phyloP scores from a whole-genome alignment of 2,113 vertebrate genomes.

The Pheucticus melanocephalus region DNA sequence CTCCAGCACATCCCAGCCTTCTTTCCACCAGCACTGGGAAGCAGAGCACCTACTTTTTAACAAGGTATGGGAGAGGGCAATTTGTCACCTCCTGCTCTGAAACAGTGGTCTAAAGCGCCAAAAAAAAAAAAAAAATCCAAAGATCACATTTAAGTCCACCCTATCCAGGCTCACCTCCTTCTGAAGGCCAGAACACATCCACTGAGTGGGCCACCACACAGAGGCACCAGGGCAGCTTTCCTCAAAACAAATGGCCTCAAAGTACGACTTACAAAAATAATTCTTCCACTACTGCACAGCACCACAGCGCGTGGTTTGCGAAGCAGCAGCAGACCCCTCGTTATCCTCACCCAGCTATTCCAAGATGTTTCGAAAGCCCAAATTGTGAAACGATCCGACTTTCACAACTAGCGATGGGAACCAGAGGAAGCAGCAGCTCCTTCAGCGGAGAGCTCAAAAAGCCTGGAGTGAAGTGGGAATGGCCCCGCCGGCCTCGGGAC shows the following conservation, averaged over 20 bases:
- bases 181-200: accelerated
- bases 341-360: too few species aligned
- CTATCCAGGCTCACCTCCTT: neutral
- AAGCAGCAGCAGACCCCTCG: neutral
- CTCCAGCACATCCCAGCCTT: neutral
- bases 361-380: neutral
- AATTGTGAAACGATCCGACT: neutral
- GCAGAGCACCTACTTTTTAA: neutral
- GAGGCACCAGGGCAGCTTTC: neutral
- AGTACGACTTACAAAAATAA: accelerated
- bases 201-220: accelerated
- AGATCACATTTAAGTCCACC: neutral
- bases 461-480: accelerated
- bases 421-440: neutral
- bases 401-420: accelerated
- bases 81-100: neutral
- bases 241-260: neutral
- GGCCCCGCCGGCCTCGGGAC: neutral
- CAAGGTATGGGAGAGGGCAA: accelerated
- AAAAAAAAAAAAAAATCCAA: too few species aligned
- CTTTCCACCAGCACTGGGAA: neutral
- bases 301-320: accelerated
- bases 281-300: neutral
- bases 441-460: neutral
- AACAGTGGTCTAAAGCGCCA: neutral